A percentile compares a stretch with the other conserved stretches of the same genome.
Evolutionary conservation across 92 coral and sea anemone species (phyloP).

Genomic region (Zoanthus sociatus): DNA sequence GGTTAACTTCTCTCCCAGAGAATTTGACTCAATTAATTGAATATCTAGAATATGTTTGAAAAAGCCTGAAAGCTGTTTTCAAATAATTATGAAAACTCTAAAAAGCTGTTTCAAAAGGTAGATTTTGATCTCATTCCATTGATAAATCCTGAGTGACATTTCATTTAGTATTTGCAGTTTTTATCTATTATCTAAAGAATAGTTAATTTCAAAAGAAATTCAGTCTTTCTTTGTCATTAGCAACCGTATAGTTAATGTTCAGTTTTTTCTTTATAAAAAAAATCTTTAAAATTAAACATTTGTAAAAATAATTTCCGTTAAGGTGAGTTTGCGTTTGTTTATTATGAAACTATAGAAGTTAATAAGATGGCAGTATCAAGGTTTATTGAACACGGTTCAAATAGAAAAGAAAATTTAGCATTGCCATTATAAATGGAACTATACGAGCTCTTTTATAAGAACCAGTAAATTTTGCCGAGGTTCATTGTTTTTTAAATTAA

Average conservation of each 20-base stretch:
- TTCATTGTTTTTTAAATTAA: not conserved
- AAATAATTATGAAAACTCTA: not conserved
- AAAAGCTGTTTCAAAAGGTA: not conserved
- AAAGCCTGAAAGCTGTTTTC: not conserved
- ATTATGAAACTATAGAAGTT: not conserved
- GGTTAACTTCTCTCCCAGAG: not conserved
- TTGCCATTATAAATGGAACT: not conserved
- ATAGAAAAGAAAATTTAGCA: not conserved
- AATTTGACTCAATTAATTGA: not conserved
- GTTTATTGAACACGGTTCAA: not conserved
- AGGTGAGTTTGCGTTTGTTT: constrained; percentile 10
- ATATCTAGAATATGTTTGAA: constrained; percentile 6
- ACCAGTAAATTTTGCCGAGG: not conserved
- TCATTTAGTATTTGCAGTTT: not conserved
- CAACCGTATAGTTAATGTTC: not conserved
- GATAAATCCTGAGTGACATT: not conserved
- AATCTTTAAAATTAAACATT: constrained; percentile 4
- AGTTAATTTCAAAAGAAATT: not conserved
- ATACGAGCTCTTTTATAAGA: not conserved
- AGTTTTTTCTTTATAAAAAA: not conserved
- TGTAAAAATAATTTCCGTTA: constrained; percentile 30
- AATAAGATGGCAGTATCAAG: not conserved
- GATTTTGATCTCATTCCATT: constrained; percentile 14
- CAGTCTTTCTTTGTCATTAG: not conserved
- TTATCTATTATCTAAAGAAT: not conserved